A percentile compares a stretch with the other conserved stretches of the same genome.
Evolutionary conservation across 2,888 invertebrate genomes (phyloP).

Genomic region (Lordiphosa andalusiaca): DNA sequence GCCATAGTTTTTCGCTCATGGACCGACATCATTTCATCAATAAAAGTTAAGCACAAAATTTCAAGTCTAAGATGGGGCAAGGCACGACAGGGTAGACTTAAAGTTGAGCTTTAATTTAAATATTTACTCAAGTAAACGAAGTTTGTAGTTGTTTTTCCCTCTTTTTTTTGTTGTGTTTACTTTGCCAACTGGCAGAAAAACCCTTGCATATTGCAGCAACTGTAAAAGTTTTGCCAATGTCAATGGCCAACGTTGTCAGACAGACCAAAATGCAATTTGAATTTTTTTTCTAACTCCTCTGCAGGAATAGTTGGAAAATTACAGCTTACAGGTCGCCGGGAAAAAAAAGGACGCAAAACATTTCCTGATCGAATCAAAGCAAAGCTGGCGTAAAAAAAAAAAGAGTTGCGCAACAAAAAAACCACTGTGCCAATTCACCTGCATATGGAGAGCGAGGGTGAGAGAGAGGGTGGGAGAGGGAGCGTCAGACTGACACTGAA

Average conservation of each 20-base stretch:
- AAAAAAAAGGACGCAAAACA: constrained; percentile 40
- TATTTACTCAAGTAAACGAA: neutral
- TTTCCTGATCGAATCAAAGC: constrained; percentile 70
- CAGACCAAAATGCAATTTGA: constrained; percentile 57
- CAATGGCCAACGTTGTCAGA: constrained; percentile 41
- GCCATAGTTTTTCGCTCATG: constrained; percentile 31
- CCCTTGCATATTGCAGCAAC: constrained; percentile 56
- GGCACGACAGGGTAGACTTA: neutral
- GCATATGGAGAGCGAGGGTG: constrained; percentile 19
- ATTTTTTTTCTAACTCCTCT: constrained; percentile 10
- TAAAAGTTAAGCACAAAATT: constrained; percentile 33
- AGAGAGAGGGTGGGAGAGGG: constrained; percentile 1
- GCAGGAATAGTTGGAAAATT: constrained; percentile 47
- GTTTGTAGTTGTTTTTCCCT: neutral
- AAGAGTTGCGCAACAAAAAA: constrained; percentile 27
- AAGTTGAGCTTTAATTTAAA: constrained; percentile 15
- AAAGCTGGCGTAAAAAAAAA: constrained; percentile 22
- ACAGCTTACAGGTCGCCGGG: constrained; percentile 32
- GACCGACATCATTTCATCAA: constrained; percentile 58
- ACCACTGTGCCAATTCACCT: constrained; percentile 23
- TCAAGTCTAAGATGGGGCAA: neutral
- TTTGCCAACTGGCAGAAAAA: constrained; percentile 52
- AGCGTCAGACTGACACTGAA: constrained; percentile 39
- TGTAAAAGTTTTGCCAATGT: constrained; percentile 34
- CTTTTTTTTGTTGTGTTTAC: constrained; percentile 5